Percentiles rank a stretch among this genome's conserved stretches.
These are phyloP conservation scores for Eilema caniola DNA, from an alignment of 2,888 invertebrate genomes.

Conservation along the genomic window DNA sequence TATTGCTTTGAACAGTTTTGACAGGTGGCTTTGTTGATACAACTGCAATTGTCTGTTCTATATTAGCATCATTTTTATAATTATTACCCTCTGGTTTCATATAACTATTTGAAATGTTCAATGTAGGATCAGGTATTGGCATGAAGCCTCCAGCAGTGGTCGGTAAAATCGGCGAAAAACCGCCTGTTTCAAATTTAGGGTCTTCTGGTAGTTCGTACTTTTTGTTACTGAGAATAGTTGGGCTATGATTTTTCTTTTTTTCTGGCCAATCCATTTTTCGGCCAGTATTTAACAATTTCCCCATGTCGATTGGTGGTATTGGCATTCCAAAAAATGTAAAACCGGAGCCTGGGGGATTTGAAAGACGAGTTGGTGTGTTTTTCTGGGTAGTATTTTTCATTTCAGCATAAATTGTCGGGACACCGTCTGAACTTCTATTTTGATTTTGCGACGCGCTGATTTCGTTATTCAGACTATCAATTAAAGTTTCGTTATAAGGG, in stretches of 20 bases:
- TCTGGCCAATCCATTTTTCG: slow-evolving; percentile 82
- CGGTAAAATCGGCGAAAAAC: slow-evolving; percentile 92
- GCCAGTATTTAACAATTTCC: slow-evolving; percentile 87
- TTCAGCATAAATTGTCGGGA: slow-evolving; percentile 83
- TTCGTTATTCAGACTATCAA: slow-evolving; percentile 72
- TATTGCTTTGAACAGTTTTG: slow-evolving; percentile 65
- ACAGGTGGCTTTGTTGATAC: slow-evolving; percentile 63
- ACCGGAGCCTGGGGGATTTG: slow-evolving; percentile 86
- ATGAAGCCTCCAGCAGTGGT: slow-evolving; percentile 91
- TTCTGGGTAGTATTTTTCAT: slow-evolving; percentile 71
- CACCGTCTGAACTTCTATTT: slow-evolving; percentile 82
- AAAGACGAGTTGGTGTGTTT: slow-evolving; percentile 63
- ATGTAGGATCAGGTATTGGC: slow-evolving; percentile 86
- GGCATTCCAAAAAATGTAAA: slow-evolving; percentile 96
- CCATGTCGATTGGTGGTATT: slow-evolving; percentile 90
- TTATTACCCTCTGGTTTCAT: slow-evolving; percentile 54
- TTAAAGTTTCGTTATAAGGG: slow-evolving; percentile 88
- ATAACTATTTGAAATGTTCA: slow-evolving; percentile 61
- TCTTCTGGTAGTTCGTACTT: slow-evolving; percentile 77
- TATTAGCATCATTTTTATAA: slow-evolving; percentile 60
- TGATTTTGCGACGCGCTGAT: slow-evolving; percentile 64
- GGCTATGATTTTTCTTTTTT: slow-evolving; percentile 68
- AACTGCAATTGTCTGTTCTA: slow-evolving; percentile 58
- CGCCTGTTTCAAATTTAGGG: slow-evolving; percentile 91
- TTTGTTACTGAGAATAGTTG: slow-evolving; percentile 60